A percentile compares a stretch with the other conserved stretches of the same genome.
Evolutionary conservation across 2,888 invertebrate genomes (phyloP).

Genomic region (Nesidiocoris tenuis): DNA sequence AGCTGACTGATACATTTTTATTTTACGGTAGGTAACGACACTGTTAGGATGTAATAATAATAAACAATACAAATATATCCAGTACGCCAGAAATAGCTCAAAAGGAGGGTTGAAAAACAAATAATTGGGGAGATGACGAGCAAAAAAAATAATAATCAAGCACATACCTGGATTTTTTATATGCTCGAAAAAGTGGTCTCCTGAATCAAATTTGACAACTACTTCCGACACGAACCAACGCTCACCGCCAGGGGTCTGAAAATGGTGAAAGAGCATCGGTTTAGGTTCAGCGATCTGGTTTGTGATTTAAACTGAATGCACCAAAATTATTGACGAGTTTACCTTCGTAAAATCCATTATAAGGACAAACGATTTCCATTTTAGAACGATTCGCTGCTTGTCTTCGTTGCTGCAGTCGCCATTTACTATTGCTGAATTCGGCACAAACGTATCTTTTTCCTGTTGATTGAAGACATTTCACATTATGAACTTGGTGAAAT

Average conservation of each 20-base stretch:
- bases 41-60: too few species aligned
- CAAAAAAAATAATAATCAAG: too few species aligned
- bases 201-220: slow-evolving; percentile 70
- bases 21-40: too few species aligned
- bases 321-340: slow-evolving; percentile 45
- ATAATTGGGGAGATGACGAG: too few species aligned
- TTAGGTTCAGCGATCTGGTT: background rate
- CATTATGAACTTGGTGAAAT: background rate
- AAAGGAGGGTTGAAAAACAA: too few species aligned
- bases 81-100: too few species aligned
- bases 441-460: slow-evolving; percentile 74
- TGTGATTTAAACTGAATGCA: background rate
- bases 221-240: slow-evolving; percentile 83
- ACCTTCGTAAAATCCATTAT: slow-evolving; percentile 80
- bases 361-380: slow-evolving; percentile 70
- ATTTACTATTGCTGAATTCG: slow-evolving; percentile 68
- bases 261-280: background rate
- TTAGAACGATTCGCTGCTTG: slow-evolving; percentile 67
- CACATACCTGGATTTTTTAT: slow-evolving; percentile 58
- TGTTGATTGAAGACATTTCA: slow-evolving; percentile 52
- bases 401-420: slow-evolving; percentile 77
- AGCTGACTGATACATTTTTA: too few species aligned
- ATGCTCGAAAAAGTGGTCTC: slow-evolving; percentile 58
- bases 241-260: slow-evolving; percentile 82
- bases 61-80: too few species aligned